These are phyloP conservation scores for Mimachlamys varia DNA, from an alignment of 2,888 invertebrate genomes.

Conservation along the genomic window DNA sequence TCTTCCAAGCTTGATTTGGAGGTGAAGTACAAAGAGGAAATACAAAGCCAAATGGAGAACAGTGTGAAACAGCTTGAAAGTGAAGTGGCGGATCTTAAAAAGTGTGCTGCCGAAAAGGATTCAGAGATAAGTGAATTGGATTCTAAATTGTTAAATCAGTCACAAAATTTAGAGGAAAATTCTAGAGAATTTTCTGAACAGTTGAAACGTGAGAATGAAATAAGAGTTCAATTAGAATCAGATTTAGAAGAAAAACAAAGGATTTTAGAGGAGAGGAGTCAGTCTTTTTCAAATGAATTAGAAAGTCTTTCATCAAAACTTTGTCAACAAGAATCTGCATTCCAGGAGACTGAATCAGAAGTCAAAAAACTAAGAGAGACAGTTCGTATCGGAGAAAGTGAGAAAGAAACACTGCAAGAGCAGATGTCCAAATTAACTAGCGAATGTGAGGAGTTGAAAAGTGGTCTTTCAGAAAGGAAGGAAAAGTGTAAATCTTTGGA, in stretches of 20 bases:
- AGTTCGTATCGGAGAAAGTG: not conserved
- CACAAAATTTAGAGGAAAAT: not conserved
- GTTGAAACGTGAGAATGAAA: not conserved
- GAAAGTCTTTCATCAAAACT: constrained; percentile 18
- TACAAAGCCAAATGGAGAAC: not conserved
- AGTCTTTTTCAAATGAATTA: constrained; percentile 9
- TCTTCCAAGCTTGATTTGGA: not conserved
- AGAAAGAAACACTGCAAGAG: not conserved
- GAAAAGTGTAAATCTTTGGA: constrained; percentile 23
- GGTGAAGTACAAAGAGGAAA: not conserved
- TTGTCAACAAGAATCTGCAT: constrained; percentile 21
- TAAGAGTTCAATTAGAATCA: not conserved
- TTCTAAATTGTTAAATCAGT: not conserved
- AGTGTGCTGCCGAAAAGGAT: constrained; percentile 12
- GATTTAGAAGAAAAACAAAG: constrained; percentile 4
- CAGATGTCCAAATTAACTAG: not conserved
- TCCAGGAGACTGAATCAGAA: not conserved
- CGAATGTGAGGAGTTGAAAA: constrained; percentile 13
- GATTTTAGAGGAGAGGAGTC: constrained; percentile 12
- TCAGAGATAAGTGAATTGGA: not conserved
- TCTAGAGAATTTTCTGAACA: constrained; percentile 17
- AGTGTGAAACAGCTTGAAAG: not conserved
- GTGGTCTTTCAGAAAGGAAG: constrained; percentile 33
- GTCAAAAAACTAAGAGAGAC: not conserved
- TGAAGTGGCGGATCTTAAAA: not conserved